Percentiles rank a stretch among this genome's conserved stretches.
phyloP scores from a whole-genome alignment of 1,140 invertebrate species.

The Eumaeus atala region DNA sequence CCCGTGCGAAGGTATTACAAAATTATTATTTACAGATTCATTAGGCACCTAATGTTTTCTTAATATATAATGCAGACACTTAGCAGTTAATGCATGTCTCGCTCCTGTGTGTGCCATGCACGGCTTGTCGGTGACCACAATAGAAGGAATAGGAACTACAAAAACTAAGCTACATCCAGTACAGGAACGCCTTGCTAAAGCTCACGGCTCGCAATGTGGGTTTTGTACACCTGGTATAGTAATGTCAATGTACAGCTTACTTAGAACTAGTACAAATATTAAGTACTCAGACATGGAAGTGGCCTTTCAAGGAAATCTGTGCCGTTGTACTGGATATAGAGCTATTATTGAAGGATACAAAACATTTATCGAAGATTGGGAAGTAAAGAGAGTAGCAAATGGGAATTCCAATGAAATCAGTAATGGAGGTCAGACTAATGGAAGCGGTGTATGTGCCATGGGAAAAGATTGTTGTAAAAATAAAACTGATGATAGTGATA shows the following conservation, averaged over 20 bases:
- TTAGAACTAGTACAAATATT: constrained; percentile 78
- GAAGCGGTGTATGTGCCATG: constrained; percentile 48
- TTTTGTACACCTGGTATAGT: constrained; percentile 95
- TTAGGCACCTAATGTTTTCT: too few relatives aligned
- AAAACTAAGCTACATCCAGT: constrained; percentile 85
- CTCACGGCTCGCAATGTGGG: constrained; percentile 93
- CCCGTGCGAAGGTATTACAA: too few relatives aligned
- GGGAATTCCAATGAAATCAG: constrained; percentile 21
- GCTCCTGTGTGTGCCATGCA: constrained; percentile 89
- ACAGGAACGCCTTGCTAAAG: constrained; percentile 89
- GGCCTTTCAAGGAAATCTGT: constrained; percentile 92
- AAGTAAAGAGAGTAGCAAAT: constrained; percentile 58
- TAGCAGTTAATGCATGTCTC: constrained; percentile 92
- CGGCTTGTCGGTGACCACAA: constrained; percentile 89
- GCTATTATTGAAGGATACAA: constrained; percentile 92
- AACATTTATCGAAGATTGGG: constrained; percentile 88
- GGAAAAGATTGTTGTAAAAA: constrained; percentile 69
- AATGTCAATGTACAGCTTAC: constrained; percentile 94
- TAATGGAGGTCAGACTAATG: constrained; percentile 28
- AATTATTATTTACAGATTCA: too few relatives aligned
- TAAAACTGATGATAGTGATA: constrained; percentile 54
- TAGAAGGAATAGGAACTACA: constrained; percentile 88
- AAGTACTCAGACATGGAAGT: constrained; percentile 83
- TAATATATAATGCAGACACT: constrained; percentile 77
- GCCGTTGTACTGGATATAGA: constrained; percentile 92